phyloP scores from a whole-genome alignment of 2,797 vertebrate species.

The Sebastes hopkinsi region DNA sequence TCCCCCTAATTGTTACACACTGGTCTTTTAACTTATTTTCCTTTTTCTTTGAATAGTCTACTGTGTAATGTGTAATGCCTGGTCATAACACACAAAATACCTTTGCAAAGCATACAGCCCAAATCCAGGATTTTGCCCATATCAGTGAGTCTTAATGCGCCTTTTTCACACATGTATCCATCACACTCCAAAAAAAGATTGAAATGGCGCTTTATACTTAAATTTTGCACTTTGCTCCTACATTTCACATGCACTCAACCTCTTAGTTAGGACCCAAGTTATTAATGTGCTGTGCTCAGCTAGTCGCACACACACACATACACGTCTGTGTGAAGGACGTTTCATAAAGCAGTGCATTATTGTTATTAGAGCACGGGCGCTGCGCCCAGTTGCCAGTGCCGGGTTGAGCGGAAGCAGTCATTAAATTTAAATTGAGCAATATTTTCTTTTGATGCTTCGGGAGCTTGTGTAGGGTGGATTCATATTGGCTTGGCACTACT shows the following conservation, averaged over 20 bases:
- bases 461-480: constrained; percentile 70
- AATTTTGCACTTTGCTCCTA: constrained; percentile 42
- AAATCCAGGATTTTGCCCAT: neutral
- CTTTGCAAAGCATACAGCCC: neutral
- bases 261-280: constrained; percentile 48
- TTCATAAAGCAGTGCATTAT: constrained; percentile 82
- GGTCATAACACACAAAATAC: neutral
- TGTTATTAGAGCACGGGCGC: constrained; percentile 78
- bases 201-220: constrained; percentile 34
- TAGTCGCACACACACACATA: constrained; percentile 9
- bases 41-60: neutral
- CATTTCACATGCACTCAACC: constrained; percentile 56
- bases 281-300: constrained; percentile 53
- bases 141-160: neutral
- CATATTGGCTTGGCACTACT: constrained; percentile 67
- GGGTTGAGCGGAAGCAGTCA: constrained; percentile 77
- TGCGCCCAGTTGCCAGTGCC: constrained; percentile 66
- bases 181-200: constrained; percentile 19
- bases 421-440: constrained; percentile 85
- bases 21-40: neutral
- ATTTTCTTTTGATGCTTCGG: constrained; percentile 78
- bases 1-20: neutral
- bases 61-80: neutral
- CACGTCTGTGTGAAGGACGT: constrained; percentile 66
- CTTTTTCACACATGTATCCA: constrained; percentile 18